Percentiles rank a stretch among this genome's conserved stretches.
phyloP scores from a whole-genome alignment of 1,140 invertebrate genomes.

The Panulirus ornatus region DNA sequence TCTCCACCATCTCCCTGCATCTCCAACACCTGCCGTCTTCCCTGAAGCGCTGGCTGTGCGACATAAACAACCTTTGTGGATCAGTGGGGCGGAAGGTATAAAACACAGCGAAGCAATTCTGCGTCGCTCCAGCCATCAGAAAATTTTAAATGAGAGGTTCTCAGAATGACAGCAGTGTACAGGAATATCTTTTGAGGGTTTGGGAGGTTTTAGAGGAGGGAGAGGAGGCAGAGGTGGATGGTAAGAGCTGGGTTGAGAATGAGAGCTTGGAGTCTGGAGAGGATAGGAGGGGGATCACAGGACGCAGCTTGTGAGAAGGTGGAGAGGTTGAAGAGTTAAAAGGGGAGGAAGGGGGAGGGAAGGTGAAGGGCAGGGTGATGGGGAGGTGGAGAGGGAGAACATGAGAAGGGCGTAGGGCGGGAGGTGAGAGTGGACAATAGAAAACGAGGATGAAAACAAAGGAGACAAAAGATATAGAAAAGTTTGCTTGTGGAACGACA shows the following conservation, averaged over 20 bases:
- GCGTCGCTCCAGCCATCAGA: constrained; percentile 32
- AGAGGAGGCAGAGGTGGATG: neutral
- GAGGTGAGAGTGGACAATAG: neutral
- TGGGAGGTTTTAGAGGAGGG: neutral
- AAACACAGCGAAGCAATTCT: constrained; percentile 34
- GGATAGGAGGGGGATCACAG: neutral
- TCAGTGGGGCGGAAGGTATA: constrained; percentile 28
- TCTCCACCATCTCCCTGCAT: no score
- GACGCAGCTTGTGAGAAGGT: neutral
- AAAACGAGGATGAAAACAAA: neutral
- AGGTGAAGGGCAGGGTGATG: neutral
- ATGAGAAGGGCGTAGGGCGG: neutral
- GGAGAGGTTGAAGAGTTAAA: neutral
- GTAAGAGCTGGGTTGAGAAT: neutral
- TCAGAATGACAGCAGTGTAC: neutral
- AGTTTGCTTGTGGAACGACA: no score
- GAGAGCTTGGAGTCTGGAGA: neutral
- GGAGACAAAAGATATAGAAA: no score
- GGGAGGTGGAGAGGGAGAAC: neutral
- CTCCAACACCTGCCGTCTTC: neutral
- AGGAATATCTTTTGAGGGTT: neutral
- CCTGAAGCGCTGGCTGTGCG: neutral
- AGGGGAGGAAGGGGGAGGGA: neutral
- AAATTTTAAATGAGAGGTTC: constrained; percentile 37
- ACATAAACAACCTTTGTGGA: constrained; percentile 16